A percentile compares a stretch with the other conserved stretches of the same genome.
phyloP scores from a whole-genome alignment of 1,140 invertebrate genomes.

The Drosophila bipectinata region DNA sequence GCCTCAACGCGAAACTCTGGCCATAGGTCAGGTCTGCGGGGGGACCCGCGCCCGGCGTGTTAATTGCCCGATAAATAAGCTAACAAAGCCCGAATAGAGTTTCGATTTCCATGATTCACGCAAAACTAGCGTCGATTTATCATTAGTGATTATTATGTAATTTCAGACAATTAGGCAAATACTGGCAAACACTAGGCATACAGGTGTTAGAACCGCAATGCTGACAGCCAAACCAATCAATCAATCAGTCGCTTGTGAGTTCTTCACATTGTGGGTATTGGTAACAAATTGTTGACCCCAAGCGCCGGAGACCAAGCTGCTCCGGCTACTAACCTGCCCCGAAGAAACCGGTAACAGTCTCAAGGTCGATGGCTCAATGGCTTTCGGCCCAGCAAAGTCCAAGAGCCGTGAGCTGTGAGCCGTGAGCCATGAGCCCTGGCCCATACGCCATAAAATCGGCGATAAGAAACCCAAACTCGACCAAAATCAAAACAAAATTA shows the following conservation, averaged over 20 bases:
- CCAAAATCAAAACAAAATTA: slow-evolving; percentile 3
- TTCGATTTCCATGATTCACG: neutral
- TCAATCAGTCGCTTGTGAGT: neutral
- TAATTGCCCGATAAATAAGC: slow-evolving; percentile 32
- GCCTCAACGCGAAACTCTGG: slow-evolving; percentile 30
- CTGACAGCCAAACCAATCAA: neutral
- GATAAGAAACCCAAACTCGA: slow-evolving; percentile 32
- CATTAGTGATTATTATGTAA: slow-evolving; percentile 1
- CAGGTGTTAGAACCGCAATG: neutral
- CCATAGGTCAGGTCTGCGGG: slow-evolving; percentile 49
- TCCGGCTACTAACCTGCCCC: neutral
- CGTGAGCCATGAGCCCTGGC: slow-evolving; percentile 48
- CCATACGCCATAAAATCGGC: slow-evolving; percentile 38
- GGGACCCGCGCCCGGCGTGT: neutral
- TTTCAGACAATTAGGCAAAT: neutral
- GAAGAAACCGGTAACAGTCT: slow-evolving; percentile 76
- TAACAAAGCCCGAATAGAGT: slow-evolving; percentile 15
- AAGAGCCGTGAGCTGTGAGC: neutral
- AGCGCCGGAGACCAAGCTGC: neutral
- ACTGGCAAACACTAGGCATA: neutral
- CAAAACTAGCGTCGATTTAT: neutral
- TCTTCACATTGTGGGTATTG: neutral
- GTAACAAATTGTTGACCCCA: neutral
- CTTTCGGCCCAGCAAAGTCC: slow-evolving; percentile 38
- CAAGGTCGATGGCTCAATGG: slow-evolving; percentile 71